These are phyloP conservation scores for Apostichopus parvimensis DNA, from an alignment of 35 echinoderm and acorn worm species.

Conservation along the genomic window DNA sequence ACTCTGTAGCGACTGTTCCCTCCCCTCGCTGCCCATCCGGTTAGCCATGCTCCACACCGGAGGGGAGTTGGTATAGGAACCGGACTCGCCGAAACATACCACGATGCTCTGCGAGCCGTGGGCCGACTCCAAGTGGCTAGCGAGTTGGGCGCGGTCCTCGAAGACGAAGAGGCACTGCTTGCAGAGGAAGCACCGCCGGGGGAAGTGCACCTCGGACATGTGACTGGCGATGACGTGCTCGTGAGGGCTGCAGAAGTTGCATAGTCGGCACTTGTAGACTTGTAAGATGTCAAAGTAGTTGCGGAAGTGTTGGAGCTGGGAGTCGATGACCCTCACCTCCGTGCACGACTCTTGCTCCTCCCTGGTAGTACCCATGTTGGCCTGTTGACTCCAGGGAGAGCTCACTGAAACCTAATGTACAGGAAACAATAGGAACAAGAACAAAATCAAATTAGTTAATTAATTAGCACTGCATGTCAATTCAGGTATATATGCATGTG, in stretches of 20 bases:
- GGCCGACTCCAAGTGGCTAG: conserved; percentile 84
- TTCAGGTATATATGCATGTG: no score
- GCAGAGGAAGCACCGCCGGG: conserved; percentile 86
- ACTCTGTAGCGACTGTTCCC: conserved; percentile 64
- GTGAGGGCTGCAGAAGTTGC: conserved; percentile 94
- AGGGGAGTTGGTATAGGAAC: conserved; percentile 55
- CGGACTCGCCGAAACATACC: conserved; percentile 84
- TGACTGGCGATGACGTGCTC: conserved; percentile 99
- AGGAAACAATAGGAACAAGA: not conserved
- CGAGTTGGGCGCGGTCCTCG: conserved; percentile 84
- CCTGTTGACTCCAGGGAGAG: conserved; percentile 30
- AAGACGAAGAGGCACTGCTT: conserved; percentile 98
- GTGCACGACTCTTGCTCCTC: conserved; percentile 74
- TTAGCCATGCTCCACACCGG: conserved; percentile 48
- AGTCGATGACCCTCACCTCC: conserved; percentile 98
- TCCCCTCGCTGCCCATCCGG: conserved; percentile 57
- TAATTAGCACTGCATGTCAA: no score
- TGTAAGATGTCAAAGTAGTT: conserved; percentile 95
- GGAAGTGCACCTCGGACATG: conserved; percentile 99
- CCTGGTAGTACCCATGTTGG: conserved; percentile 43
- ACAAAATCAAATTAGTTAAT: no score
- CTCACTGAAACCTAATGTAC: conserved; percentile 15
- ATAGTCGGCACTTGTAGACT: conserved; percentile 92
- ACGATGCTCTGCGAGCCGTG: conserved; percentile 83
- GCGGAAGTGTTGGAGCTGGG: conserved; percentile 95